Evolutionary conservation across 2,113 vertebrate genomes (phyloP).

Genomic region (Oryzias woworae): DNA sequence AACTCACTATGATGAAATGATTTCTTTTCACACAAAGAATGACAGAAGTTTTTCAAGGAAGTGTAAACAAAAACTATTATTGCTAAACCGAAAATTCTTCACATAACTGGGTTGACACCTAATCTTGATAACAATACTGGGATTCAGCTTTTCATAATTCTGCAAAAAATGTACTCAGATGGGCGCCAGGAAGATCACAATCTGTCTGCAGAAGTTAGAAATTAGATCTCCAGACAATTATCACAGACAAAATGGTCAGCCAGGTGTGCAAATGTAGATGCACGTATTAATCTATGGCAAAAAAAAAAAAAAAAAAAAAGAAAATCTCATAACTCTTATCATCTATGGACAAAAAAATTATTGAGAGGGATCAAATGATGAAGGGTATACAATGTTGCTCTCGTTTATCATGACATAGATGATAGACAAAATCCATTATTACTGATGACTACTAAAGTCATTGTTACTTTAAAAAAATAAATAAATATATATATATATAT

Average conservation of each 20-base stretch:
- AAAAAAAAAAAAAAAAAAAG: no score
- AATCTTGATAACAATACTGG: constrained; percentile 27
- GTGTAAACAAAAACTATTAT: not conserved
- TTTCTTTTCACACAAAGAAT: not conserved
- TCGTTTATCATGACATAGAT: no score
- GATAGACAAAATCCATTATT: no score
- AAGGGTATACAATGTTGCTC: no score
- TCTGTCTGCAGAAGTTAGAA: constrained; percentile 14
- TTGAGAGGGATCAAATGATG: no score
- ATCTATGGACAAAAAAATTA: no score
- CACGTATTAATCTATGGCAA: no score
- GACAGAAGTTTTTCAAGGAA: not conserved
- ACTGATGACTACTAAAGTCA: no score
- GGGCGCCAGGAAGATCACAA: constrained; percentile 22
- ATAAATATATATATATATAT: no score
- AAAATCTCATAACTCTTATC: no score
- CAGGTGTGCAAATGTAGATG: constrained; percentile 29
- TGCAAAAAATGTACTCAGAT: constrained; percentile 6
- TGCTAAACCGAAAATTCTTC: constrained; percentile 20
- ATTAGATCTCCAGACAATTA: constrained; percentile 41
- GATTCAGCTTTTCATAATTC: not conserved
- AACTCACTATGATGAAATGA: constrained; percentile 9
- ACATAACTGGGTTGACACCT: constrained; percentile 6
- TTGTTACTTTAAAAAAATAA: no score
- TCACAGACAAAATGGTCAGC: constrained; percentile 34